Evolutionary conservation across 2,113 vertebrate genomes (phyloP).

Genomic region (Toxostoma redivivum): DNA sequence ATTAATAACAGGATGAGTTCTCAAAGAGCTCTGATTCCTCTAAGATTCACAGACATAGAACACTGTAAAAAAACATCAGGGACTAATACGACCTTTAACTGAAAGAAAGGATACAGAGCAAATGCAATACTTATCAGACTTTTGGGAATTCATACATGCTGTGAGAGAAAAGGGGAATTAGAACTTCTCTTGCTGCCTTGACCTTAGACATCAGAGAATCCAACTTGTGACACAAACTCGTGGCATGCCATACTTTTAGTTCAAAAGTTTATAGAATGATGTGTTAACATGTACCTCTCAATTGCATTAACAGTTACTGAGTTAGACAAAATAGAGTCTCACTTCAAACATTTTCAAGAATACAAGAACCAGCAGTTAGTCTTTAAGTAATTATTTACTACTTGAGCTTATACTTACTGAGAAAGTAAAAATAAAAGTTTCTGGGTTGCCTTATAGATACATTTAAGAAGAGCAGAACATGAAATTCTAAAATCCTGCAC

Average conservation of each 20-base stretch:
- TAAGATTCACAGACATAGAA: neutral
- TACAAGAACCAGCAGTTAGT: neutral
- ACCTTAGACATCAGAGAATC: neutral
- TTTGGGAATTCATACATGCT: neutral
- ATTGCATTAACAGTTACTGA: neutral
- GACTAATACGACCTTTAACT: neutral
- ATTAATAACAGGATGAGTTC: neutral
- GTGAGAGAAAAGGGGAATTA: neutral
- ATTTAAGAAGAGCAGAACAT: neutral
- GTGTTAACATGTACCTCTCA: neutral
- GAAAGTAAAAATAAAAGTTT: neutral
- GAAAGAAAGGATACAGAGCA: neutral
- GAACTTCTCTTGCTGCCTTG: neutral
- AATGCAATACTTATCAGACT: neutral
- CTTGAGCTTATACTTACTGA: neutral
- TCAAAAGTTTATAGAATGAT: neutral
- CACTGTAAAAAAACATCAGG: neutral
- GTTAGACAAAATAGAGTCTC: neutral
- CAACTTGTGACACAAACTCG: neutral
- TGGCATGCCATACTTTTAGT: neutral
- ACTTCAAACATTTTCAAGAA: neutral
- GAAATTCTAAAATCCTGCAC: neutral
- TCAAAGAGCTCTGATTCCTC: neutral
- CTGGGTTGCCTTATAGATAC: neutral
- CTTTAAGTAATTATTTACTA: neutral